These are phyloP conservation scores for Taenioides sp. DNA, from an alignment of 2,797 vertebrate genomes.

Conservation along the genomic window DNA sequence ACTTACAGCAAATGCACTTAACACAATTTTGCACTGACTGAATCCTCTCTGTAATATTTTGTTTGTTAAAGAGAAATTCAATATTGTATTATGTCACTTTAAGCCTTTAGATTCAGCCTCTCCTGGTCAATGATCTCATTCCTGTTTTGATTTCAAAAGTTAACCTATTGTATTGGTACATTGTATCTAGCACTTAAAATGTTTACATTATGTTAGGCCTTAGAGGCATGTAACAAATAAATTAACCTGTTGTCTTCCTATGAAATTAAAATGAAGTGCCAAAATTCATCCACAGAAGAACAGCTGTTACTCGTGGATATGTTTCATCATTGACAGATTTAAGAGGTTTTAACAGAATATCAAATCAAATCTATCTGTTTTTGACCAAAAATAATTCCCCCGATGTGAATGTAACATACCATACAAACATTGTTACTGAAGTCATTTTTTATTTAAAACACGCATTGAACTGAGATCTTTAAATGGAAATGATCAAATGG, in stretches of 20 bases:
- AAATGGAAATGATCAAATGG: constrained; percentile 61
- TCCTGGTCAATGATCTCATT: constrained; percentile 51
- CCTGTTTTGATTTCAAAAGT: constrained; percentile 50
- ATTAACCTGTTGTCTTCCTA: constrained; percentile 58
- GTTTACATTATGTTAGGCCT: constrained; percentile 45
- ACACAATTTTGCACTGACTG: not conserved
- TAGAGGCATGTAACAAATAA: constrained; percentile 23
- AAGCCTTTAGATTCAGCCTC: constrained; percentile 1
- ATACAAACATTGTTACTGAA: constrained; percentile 35
- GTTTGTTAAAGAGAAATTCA: not conserved
- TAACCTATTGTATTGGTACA: constrained; percentile 45
- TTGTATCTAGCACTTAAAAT: constrained; percentile 21
- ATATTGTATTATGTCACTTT: not conserved
- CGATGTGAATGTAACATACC: constrained; percentile 62
- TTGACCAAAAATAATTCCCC: constrained; percentile 66
- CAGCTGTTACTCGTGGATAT: constrained; percentile 27
- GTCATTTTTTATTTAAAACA: constrained; percentile 37
- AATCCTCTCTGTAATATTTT: not conserved
- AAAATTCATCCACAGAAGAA: constrained; percentile 55
- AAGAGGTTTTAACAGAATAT: constrained; percentile 24
- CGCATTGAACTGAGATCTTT: constrained; percentile 64
- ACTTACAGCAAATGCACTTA: not conserved
- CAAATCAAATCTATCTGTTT: constrained; percentile 44
- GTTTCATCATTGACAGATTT: constrained; percentile 24
- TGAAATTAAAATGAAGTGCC: constrained; percentile 56